Evolutionary conservation across 2,113 vertebrate species (phyloP).

Genomic region (Cettia cetti): DNA sequence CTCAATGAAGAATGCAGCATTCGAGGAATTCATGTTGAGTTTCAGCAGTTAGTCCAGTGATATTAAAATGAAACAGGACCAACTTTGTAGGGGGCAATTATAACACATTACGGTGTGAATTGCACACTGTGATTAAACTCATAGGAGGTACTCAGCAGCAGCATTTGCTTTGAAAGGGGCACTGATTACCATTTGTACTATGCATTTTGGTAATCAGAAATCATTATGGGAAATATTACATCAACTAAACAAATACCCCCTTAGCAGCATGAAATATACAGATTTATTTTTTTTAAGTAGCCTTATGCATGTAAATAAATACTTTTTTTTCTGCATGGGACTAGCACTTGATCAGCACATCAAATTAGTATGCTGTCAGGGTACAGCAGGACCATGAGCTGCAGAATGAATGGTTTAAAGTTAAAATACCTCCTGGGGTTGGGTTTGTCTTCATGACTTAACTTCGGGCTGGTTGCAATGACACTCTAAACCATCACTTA

Average conservation of each 20-base stretch:
- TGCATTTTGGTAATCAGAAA: slow-evolving; percentile 78
- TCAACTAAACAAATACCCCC: slow-evolving; percentile 69
- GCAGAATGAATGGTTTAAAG: not conserved
- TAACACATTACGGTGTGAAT: slow-evolving; percentile 70
- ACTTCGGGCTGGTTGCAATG: slow-evolving; percentile 38
- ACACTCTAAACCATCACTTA: slow-evolving; percentile 29
- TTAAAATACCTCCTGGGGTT: not conserved
- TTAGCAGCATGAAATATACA: slow-evolving; percentile 55
- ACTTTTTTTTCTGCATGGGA: not conserved
- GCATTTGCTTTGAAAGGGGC: slow-evolving; percentile 71
- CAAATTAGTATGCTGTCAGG: not conserved
- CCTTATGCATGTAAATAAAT: slow-evolving; percentile 55
- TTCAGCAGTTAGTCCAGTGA: slow-evolving; percentile 65
- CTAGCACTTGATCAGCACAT: not conserved
- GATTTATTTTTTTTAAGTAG: not conserved
- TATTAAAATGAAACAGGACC: slow-evolving; percentile 68
- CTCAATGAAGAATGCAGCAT: slow-evolving; percentile 32
- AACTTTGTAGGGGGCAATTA: slow-evolving; percentile 73
- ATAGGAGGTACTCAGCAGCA: slow-evolving; percentile 71
- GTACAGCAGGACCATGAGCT: not conserved
- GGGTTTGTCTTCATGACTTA: slow-evolving; percentile 32
- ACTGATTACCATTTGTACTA: slow-evolving; percentile 75
- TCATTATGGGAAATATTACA: slow-evolving; percentile 70
- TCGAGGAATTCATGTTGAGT: slow-evolving; percentile 38
- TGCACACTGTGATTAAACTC: slow-evolving; percentile 77